Evolutionary conservation across 1,140 invertebrate species (phyloP).

Genomic region (Aricia agestis): DNA sequence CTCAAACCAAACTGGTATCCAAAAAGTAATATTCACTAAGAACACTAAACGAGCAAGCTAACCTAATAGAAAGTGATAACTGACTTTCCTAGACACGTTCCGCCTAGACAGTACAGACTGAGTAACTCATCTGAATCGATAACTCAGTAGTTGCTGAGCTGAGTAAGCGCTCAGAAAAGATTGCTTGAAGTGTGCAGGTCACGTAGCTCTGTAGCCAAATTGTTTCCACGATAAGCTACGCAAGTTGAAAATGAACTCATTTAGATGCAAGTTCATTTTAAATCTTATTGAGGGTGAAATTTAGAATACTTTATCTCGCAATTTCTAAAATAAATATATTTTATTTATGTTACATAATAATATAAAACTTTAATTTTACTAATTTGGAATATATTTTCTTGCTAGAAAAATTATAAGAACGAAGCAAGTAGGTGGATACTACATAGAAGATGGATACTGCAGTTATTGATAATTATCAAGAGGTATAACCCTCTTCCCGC

Average conservation of each 20-base stretch:
- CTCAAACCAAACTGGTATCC: background rate
- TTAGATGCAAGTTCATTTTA: background rate
- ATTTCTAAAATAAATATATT: background rate
- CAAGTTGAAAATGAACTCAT: background rate
- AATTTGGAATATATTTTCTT: too few relatives aligned
- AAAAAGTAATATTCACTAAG: background rate
- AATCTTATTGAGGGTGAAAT: background rate
- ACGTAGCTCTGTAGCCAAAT: background rate
- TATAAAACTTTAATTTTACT: too few relatives aligned
- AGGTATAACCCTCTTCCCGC: too few relatives aligned
- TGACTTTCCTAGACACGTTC: background rate
- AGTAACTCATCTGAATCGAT: background rate
- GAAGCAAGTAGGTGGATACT: too few relatives aligned
- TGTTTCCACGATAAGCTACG: background rate
- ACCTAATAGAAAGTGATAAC: background rate
- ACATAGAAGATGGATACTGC: too few relatives aligned
- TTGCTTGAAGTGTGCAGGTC: background rate
- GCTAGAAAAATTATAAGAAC: too few relatives aligned
- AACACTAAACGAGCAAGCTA: background rate
- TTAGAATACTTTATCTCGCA: background rate
- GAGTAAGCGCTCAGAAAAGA: background rate
- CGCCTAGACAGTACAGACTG: background rate
- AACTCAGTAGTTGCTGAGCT: background rate
- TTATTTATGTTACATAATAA: too few relatives aligned
- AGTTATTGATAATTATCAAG: too few relatives aligned